Evolutionary conservation across 2,113 vertebrate genomes (phyloP).

Genomic region (Vimba vimba): DNA sequence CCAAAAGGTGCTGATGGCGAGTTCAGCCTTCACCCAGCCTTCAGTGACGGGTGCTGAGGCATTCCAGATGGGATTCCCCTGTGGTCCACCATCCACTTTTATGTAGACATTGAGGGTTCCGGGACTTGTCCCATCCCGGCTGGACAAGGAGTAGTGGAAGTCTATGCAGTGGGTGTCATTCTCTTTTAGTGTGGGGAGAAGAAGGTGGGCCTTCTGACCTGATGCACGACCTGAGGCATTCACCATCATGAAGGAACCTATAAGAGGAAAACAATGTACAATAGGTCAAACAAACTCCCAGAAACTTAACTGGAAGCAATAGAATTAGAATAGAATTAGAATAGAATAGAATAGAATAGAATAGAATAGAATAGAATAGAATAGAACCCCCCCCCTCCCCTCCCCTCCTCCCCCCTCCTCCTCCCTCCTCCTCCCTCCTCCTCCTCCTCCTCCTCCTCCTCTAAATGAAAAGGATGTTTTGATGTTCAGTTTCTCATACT

Average conservation of each 20-base stretch:
- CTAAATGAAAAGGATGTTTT: neutral
- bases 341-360: neutral
- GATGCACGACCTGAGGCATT: constrained; percentile 92
- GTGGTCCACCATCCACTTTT: constrained; percentile 93
- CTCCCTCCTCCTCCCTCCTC: too few relatives aligned
- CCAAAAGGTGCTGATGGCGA: constrained; percentile 98
- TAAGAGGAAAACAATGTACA: neutral
- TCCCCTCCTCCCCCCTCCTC: too few relatives aligned
- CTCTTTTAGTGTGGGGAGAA: constrained; percentile 91
- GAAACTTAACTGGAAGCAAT: neutral
- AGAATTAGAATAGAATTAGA: neutral
- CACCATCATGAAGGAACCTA: constrained; percentile 98
- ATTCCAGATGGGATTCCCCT: constrained; percentile 96
- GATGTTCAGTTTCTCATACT: neutral
- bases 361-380: neutral
- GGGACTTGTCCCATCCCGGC: constrained; percentile 86
- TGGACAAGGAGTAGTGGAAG: constrained; percentile 94
- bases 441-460: too few relatives aligned
- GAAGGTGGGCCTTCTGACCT: constrained; percentile 93
- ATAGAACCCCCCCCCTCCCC: neutral
- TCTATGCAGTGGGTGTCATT: constrained; percentile 97
- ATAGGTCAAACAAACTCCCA: neutral
- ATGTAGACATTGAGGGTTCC: constrained; percentile 93
- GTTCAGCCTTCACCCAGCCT: constrained; percentile 94
- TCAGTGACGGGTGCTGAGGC: constrained; percentile 87